A percentile compares a stretch with the other conserved stretches of the same genome.
Conservation (phyloP, 2,113 vertebrate genomes). For the Hyperopisus bebe region DNA sequence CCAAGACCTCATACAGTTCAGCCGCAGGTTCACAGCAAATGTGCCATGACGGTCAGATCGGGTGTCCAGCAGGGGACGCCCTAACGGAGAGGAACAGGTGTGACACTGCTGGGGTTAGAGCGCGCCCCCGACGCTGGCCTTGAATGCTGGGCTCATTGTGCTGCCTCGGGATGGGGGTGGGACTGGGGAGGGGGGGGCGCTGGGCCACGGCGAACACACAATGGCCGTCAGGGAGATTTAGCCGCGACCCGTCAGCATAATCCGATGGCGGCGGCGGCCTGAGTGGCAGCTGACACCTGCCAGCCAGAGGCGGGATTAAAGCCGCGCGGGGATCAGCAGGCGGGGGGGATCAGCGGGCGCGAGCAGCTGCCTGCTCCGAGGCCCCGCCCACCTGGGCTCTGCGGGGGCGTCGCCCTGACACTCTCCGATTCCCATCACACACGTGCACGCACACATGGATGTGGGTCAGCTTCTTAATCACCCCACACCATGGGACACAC, state of each 20-base stretch:
- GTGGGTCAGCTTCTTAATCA: neutral
- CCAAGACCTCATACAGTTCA: neutral
- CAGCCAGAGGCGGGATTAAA: conserved; percentile 8
- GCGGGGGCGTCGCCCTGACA: neutral
- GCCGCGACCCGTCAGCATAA: conserved; percentile 4
- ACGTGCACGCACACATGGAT: neutral
- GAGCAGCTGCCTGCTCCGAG: neutral
- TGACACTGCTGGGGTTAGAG: neutral
- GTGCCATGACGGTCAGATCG: neutral
- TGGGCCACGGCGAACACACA: neutral
- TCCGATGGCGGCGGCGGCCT: neutral
- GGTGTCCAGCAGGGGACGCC: neutral
- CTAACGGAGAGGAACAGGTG: neutral
- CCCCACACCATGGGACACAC: neutral
- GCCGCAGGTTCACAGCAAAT: neutral
- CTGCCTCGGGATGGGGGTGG: neutral
- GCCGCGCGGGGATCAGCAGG: neutral
- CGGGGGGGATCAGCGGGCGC: neutral
- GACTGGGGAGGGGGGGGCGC: neutral
- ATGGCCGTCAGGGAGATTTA: conserved; percentile 15
- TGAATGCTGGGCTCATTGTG: neutral
- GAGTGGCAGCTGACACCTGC: conserved; percentile 18
- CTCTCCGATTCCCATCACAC: neutral
- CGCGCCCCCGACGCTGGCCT: neutral
- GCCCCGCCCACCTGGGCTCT: neutral